Base-by-base conservation (phyloP, 2,797 vertebrate species). In the Siniperca scherzeri region DNA sequence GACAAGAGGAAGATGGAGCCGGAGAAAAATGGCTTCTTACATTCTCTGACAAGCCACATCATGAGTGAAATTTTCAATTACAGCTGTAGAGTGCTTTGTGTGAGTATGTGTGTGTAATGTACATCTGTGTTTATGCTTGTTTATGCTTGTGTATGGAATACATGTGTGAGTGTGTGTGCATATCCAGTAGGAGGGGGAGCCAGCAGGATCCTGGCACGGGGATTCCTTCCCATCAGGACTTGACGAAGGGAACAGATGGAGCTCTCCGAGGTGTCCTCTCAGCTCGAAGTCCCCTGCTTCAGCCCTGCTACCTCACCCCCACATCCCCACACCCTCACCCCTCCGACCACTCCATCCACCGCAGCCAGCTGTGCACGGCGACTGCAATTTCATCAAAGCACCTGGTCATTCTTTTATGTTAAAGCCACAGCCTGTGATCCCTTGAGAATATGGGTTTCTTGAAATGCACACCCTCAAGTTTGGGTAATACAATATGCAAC, bases 171-270 rank as follows among this genome's bases (percentile, higher is more conserved):
- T 82, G 72, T 68, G 40, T 85, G 69, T 71, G 71, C 46, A 42
- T 80, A 72, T 82, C 70, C 82, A 86, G 75, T 59, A 59, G 44
- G 76, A 83, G 77, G 81, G 64, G 52, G 55, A 76, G 88, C 84
- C 89, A 89, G 89, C 87, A 79, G 81, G 86, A 87, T 91, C 78
- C 92, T 95, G 95, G 93, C 94, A 92, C 70, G 14, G 70, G 80
- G 76, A 77, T 77, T 77, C 70, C 82, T 91, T 87, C 90, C 91
- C 89, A 91, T 93, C 88, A 93, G 90, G 90, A 85, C 75, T 80
- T 87, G 84, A 93, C 55, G 81, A 87, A 84, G 80, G 85, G 88
- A 95, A 89, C 94, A 96, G 95, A 96, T 95, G 94, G 95, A 93
- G 85, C 81, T 83, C 91, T 89, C 89, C 66, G 88, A 93, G 90